Base-by-base conservation (phyloP, 2,797 vertebrate genomes). In the Aeoliscus strigatus region DNA sequence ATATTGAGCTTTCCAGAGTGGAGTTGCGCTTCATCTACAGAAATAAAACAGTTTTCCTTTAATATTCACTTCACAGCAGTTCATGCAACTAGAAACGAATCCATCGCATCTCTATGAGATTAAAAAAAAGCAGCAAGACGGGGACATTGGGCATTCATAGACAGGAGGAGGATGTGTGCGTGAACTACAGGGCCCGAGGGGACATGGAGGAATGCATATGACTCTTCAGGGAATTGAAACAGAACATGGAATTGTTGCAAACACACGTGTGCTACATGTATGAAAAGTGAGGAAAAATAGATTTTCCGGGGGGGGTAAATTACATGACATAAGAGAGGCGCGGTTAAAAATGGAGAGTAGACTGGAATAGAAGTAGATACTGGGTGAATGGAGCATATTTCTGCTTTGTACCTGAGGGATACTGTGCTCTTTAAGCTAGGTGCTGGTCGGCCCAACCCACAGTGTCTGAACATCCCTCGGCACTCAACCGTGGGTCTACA, bases 1-100 rank as follows among this genome's bases (percentile, higher is more conserved):
- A 70, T 69, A 79, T 64, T 79, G 36, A 82, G 25, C 29, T n/a
- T 27, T 51, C 23, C 38, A 28, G 43, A 68, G 64, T 44, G 16
- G 44, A 51, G 63, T 40, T 58, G 58, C 57, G 62, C 62, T 24
- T 23, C 17, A 27, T 34, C 64, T 37, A n/a, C 43, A 58, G 62
- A 51, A 69, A 59, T 25, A 54, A 66, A 63, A n/a, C 27, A 0
- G 7, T 44, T 66, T 49, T 55, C 18, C 25, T 57, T 62, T 44
- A 48, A 59, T 61, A 51, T 63, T 69, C 39, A 47, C 43, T 32
- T 50, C 1, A 38, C 35, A 49, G 47, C 36, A 17, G 26, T 45
- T 60, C 41, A 47, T 43, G 39, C 36, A 25, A 26, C 32, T 33
- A 39, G 16, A 32, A 58, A 54, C 37, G 5, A 47, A 67, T 34